Evolutionary conservation across 2,797 vertebrate genomes (phyloP).

Genomic region (Kryptolebias ocellatus): DNA sequence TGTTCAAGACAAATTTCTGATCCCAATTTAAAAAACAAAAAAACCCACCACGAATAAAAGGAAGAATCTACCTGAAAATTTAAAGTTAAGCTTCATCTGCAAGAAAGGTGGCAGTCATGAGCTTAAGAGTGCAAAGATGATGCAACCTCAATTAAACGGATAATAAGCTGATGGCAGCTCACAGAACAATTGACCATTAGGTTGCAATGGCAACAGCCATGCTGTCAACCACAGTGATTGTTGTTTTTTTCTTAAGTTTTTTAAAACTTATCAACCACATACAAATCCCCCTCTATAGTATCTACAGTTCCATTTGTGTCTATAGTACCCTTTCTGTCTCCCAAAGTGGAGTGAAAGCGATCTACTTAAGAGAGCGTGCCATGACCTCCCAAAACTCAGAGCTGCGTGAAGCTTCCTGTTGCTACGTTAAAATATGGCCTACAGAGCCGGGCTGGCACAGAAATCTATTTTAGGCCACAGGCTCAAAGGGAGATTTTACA

Average conservation of each 20-base stretch:
- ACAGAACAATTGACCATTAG: not conserved
- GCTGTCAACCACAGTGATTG: not conserved
- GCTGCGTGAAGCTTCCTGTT: conserved; percentile 55
- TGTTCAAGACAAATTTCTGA: not conserved
- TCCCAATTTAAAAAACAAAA: not conserved
- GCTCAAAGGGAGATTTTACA: conserved; percentile 71
- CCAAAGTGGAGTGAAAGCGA: conserved; percentile 41
- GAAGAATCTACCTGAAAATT: not conserved
- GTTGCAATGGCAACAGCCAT: conserved; percentile 6
- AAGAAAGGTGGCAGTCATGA: not conserved
- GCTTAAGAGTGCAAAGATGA: not conserved
- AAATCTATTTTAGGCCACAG: conserved; percentile 78
- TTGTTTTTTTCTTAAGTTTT: not conserved
- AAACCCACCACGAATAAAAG: not conserved
- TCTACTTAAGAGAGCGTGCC: conserved; percentile 61
- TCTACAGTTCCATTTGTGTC: not conserved
- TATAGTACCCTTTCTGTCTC: conserved; percentile 13
- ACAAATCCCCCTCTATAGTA: not conserved
- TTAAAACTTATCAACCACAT: not conserved
- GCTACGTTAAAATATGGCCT: conserved; percentile 73
- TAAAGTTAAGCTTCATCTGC: not conserved
- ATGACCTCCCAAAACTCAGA: conserved; percentile 69
- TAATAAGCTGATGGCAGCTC: not conserved
- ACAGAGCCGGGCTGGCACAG: conserved; percentile 77
- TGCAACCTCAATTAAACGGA: not conserved